Conservation (phyloP, 2,797 vertebrate species). For the Hephaestus fuliginosus region DNA sequence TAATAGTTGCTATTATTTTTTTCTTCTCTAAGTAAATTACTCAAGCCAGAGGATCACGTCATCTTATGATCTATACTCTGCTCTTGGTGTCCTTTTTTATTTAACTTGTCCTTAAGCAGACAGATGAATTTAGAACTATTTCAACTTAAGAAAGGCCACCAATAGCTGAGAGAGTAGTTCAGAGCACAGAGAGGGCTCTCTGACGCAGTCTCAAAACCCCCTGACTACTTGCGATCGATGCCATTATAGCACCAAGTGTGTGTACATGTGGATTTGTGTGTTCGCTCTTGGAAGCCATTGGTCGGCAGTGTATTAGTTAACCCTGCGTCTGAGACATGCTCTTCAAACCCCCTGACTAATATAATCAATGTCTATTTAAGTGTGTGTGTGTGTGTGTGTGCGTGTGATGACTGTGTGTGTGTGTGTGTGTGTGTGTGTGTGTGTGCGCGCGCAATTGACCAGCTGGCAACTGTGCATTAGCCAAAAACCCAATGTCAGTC, state of each 20-base stretch:
- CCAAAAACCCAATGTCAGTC: slow-evolving; percentile 20
- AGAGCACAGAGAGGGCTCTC: slow-evolving; percentile 35
- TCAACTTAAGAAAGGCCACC: slow-evolving; percentile 40
- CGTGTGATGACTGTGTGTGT: slow-evolving; percentile 18
- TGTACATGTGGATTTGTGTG: background rate
- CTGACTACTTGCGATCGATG: slow-evolving; percentile 48
- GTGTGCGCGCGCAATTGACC: background rate
- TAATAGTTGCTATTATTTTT: no score
- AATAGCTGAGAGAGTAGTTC: slow-evolving; percentile 26
- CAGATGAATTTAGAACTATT: slow-evolving; percentile 42
- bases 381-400: slow-evolving; percentile 5
- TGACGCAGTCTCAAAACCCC: slow-evolving; percentile 48
- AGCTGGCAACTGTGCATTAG: slow-evolving; percentile 10
- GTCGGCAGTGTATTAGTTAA: slow-evolving; percentile 40
- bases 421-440: slow-evolving; percentile 12
- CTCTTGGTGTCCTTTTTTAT: slow-evolving; percentile 4
- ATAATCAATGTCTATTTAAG: slow-evolving; percentile 52
- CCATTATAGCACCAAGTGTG: slow-evolving; percentile 36
- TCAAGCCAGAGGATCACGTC: slow-evolving; percentile 2
- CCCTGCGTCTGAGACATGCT: slow-evolving; percentile 45
- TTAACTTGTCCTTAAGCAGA: slow-evolving; percentile 38
- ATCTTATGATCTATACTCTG: slow-evolving; percentile 30
- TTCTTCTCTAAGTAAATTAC: background rate
- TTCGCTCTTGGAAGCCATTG: slow-evolving; percentile 13
- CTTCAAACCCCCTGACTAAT: slow-evolving; percentile 46